phyloP scores from a whole-genome alignment of 2,113 vertebrate species.

The Ia io region DNA sequence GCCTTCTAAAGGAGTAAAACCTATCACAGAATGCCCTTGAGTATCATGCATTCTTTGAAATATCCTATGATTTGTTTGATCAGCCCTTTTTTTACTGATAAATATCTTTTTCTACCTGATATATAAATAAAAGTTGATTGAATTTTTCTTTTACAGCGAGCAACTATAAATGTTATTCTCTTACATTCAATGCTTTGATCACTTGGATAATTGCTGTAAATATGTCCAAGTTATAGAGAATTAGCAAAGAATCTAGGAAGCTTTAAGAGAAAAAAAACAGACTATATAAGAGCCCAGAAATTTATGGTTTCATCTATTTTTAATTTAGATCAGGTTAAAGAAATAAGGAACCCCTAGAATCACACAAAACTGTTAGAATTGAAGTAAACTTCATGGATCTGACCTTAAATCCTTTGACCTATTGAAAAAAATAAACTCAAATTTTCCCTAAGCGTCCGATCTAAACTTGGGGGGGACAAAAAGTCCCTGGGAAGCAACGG shows the following conservation, averaged over 20 bases:
- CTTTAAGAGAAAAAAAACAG: background rate
- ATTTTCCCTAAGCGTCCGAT: background rate
- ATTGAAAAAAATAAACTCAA: constrained; percentile 2
- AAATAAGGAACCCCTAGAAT: background rate
- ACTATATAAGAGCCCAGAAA: background rate
- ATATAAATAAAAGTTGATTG: background rate
- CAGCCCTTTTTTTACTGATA: background rate
- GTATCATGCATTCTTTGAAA: background rate
- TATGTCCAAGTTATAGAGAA: background rate
- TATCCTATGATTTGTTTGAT: background rate
- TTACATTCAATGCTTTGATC: background rate
- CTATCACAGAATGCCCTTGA: background rate
- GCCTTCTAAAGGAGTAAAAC: background rate
- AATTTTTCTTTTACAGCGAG: background rate
- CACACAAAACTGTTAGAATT: constrained; percentile 12
- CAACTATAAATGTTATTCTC: background rate
- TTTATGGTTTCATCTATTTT: constrained; percentile 42
- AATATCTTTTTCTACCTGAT: background rate
- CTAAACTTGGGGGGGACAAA: background rate
- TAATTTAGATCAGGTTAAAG: background rate
- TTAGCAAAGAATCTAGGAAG: background rate
- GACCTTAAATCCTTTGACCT: constrained; percentile 14
- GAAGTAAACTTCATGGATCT: background rate
- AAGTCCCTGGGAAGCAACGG: background rate
- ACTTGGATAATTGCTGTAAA: background rate